Conservation (phyloP, 2,797 vertebrate genomes). For the Myotis daubentonii region DNA sequence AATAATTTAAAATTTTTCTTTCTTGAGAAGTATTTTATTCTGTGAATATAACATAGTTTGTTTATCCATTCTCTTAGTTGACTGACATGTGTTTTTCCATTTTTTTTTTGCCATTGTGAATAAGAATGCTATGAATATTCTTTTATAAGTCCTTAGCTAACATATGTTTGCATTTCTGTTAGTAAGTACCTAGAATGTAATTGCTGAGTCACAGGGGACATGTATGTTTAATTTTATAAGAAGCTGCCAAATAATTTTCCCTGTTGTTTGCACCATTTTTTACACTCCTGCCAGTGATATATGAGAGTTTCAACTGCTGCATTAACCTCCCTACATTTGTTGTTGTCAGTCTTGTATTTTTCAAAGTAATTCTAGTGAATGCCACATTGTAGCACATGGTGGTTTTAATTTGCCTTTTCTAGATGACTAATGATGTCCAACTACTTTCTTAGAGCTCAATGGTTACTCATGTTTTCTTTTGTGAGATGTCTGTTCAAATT, state of each 20-base stretch:
- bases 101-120: neutral
- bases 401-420: conserved; percentile 37
- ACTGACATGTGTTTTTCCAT: conserved; percentile 4
- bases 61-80: neutral
- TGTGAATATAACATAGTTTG: neutral
- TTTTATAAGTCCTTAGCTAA: conserved; percentile 32
- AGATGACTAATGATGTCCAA: neutral
- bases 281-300: neutral
- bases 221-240: conserved; percentile 55
- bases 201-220: conserved; percentile 17
- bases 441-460: neutral
- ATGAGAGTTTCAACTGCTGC: neutral
- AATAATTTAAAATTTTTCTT: neutral
- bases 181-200: conserved; percentile 42
- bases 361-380: neutral
- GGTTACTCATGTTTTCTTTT: neutral
- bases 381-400: neutral
- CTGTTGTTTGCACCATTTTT: conserved; percentile 16
- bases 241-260: conserved; percentile 19
- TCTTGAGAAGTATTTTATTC: neutral
- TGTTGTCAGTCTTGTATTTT: neutral
- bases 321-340: neutral
- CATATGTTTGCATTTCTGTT: conserved; percentile 19
- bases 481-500: neutral
- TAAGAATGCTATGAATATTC: conserved; percentile 19